Conservation (phyloP, 2,888 invertebrate genomes). For the Smittia sp. region DNA sequence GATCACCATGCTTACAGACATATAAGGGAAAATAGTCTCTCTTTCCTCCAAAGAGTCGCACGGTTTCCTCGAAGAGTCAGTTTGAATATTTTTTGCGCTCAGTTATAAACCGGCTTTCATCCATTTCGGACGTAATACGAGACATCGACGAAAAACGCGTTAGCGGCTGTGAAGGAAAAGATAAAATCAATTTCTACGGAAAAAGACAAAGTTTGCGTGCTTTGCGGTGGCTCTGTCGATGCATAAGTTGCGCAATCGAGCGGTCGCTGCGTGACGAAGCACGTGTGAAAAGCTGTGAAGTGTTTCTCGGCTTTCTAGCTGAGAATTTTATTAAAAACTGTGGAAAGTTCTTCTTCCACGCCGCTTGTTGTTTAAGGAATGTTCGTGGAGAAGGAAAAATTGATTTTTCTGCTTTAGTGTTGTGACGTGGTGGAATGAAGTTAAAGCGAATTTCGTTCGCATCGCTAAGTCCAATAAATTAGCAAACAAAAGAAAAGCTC, state of each 20-base stretch:
- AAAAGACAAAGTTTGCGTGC: constrained; percentile 6
- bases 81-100: background rate
- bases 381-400: constrained; percentile 1
- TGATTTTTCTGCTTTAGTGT: background rate
- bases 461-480: background rate
- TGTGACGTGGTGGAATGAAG: background rate
- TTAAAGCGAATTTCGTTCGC: background rate
- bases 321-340: background rate
- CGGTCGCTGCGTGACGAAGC: background rate
- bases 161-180: constrained; percentile 18
- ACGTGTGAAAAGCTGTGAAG: background rate
- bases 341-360: constrained; percentile 1
- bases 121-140: constrained; percentile 11
- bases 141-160: background rate
- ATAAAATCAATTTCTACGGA: constrained; percentile 5
- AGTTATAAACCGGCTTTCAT: constrained; percentile 29
- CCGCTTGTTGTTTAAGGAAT: background rate
- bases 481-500: constrained; percentile 5
- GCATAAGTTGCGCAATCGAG: constrained; percentile 8
- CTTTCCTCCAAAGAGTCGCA: too few species aligned
- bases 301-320: background rate
- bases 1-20: constrained; percentile 12
- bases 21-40: background rate
- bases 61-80: background rate
- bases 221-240: background rate